Conservation (phyloP, 2,797 vertebrate genomes). For the Anabacerthia variegaticeps region DNA sequence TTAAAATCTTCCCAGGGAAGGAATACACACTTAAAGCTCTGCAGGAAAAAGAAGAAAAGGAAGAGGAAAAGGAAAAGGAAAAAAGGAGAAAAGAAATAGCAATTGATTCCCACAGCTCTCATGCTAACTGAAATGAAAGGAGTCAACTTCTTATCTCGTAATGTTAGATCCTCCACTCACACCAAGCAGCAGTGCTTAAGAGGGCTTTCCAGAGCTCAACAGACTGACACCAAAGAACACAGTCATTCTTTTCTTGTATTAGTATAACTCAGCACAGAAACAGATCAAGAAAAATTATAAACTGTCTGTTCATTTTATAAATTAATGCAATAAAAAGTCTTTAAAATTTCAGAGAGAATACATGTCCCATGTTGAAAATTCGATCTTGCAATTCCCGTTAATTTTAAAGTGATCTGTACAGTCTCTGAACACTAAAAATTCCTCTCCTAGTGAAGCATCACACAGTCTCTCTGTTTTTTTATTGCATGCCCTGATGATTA, state of each 20-base stretch:
- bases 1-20: background rate
- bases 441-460: background rate
- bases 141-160: background rate
- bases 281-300: background rate
- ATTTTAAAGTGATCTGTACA: background rate
- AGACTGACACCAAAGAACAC: background rate
- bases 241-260: background rate
- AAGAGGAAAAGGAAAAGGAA: background rate
- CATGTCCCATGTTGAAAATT: background rate
- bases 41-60: background rate
- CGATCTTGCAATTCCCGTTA: background rate
- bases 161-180: background rate
- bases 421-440: background rate
- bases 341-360: background rate
- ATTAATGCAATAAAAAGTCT: background rate
- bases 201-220: background rate
- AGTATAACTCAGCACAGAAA: background rate
- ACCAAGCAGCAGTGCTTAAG: background rate
- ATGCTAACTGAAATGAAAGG: background rate
- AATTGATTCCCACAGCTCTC: background rate
- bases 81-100: background rate
- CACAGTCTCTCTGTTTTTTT: background rate
- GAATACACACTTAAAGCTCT: background rate
- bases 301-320: background rate
- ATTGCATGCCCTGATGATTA: background rate